Percentiles rank a stretch among this genome's conserved stretches.
These are phyloP conservation scores for Microtus ochrogaster DNA, from an alignment of 2,113 vertebrate species.

Conservation along the genomic window DNA sequence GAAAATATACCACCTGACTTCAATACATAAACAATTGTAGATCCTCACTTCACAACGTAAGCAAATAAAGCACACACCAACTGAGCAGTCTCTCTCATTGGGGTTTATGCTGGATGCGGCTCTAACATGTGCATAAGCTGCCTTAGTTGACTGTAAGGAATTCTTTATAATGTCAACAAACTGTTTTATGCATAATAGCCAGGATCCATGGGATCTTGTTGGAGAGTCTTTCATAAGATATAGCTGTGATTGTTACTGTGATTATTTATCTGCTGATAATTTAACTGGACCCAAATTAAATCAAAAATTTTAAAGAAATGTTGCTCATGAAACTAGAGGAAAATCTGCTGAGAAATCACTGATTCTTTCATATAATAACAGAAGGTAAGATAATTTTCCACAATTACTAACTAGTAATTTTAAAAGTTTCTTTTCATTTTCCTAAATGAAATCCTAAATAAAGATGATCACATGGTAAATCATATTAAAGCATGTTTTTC, in stretches of 20 bases:
- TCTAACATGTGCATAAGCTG: slow-evolving; percentile 30
- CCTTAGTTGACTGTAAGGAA: slow-evolving; percentile 57
- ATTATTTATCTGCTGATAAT: slow-evolving; percentile 13
- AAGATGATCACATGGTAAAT: not conserved
- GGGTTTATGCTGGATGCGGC: not conserved
- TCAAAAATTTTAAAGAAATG: not conserved
- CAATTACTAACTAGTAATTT: not conserved
- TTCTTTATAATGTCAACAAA: slow-evolving; percentile 33
- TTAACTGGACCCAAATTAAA: not conserved
- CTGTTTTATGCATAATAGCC: not conserved
- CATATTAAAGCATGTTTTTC: not conserved
- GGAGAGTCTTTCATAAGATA: slow-evolving; percentile 36
- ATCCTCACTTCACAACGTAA: slow-evolving; percentile 64
- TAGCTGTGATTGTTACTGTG: not conserved
- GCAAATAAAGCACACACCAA: slow-evolving; percentile 65
- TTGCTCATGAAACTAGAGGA: not conserved
- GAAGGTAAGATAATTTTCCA: not conserved
- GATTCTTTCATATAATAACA: not conserved
- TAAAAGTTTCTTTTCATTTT: not conserved
- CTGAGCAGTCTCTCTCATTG: slow-evolving; percentile 44
- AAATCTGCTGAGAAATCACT: not conserved
- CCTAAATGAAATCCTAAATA: not conserved
- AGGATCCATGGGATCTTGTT: not conserved
- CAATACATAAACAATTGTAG: slow-evolving; percentile 56
- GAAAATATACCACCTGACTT: slow-evolving; percentile 53